phyloP scores from a whole-genome alignment of 2,113 vertebrate genomes.

The Irena cyanogastra region DNA sequence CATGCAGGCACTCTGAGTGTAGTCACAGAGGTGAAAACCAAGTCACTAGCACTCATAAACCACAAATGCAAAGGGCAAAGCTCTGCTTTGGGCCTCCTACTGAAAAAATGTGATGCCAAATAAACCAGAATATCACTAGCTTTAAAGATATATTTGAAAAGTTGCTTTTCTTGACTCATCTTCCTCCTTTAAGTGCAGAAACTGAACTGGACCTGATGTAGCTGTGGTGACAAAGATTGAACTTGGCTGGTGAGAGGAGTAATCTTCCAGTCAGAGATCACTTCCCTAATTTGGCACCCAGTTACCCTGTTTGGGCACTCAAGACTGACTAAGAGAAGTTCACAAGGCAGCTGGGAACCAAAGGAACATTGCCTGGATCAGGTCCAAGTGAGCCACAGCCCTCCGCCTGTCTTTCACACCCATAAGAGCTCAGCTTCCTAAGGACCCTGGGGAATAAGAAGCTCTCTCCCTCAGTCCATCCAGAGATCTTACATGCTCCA shows the following conservation, averaged over 20 bases:
- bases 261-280: neutral
- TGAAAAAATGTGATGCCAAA: neutral
- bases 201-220: neutral
- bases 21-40: neutral
- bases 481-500: neutral
- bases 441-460: neutral
- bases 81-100: neutral
- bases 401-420: neutral
- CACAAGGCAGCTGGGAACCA: neutral
- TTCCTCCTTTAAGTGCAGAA: neutral
- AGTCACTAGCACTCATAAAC: neutral
- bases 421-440: neutral
- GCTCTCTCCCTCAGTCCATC: neutral
- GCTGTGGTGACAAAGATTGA: neutral
- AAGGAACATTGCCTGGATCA: neutral
- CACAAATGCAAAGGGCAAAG: neutral
- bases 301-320: neutral
- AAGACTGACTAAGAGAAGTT: neutral
- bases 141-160: neutral
- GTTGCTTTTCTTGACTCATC: neutral
- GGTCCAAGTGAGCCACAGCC: neutral
- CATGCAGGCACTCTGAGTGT: neutral
- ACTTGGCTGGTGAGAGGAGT: neutral
- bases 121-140: neutral
- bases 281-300: neutral